These are phyloP conservation scores for Aratinga solstitialis DNA, from an alignment of 2,797 vertebrate species.

Conservation along the genomic window DNA sequence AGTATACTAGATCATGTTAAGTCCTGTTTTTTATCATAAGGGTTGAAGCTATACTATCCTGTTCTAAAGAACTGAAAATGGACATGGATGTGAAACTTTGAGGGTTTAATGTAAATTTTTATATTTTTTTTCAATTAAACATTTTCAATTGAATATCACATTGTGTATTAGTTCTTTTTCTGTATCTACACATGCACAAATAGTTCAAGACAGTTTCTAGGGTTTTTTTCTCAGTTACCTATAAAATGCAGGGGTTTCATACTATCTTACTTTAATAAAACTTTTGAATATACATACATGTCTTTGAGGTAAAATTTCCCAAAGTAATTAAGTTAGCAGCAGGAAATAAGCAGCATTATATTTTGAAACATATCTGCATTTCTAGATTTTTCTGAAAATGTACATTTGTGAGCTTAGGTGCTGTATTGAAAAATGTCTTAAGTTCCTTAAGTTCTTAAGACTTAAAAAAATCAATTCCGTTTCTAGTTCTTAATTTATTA, in stretches of 20 bases:
- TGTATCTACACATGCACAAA: neutral
- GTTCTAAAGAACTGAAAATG: neutral
- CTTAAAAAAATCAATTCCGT: slow-evolving; percentile 23
- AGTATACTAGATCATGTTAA: neutral
- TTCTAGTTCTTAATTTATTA: slow-evolving; percentile 37
- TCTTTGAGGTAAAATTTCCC: neutral
- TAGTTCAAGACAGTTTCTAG: neutral
- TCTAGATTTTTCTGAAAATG: neutral
- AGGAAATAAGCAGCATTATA: neutral
- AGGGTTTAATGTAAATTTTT: neutral
- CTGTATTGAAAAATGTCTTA: neutral
- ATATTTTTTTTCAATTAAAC: neutral
- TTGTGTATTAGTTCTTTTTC: neutral
- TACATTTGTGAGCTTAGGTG: neutral
- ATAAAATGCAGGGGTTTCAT: neutral
- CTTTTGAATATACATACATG: neutral
- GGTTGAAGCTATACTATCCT: neutral
- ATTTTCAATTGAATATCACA: neutral
- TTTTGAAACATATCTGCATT: neutral
- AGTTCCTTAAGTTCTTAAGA: neutral
- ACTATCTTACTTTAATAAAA: neutral
- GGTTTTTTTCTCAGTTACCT: neutral
- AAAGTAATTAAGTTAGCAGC: neutral
- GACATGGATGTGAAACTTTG: neutral
- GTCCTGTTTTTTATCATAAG: neutral